Conservation (phyloP, 2,113 vertebrate genomes). For the Microtus richardsoni region DNA sequence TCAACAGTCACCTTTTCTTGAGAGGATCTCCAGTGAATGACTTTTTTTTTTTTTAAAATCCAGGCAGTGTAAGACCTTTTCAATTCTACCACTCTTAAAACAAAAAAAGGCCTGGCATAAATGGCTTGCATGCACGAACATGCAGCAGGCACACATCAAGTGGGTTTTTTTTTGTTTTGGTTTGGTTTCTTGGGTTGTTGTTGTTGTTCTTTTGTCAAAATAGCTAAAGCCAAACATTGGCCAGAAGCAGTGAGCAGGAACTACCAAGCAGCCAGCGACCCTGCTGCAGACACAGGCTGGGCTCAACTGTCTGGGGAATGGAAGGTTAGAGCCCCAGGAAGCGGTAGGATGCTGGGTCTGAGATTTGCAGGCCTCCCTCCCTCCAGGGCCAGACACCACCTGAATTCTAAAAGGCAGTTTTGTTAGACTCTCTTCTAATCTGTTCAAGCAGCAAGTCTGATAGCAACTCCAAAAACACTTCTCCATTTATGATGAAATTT, state of each 20-base stretch:
- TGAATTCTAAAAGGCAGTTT: constrained; percentile 34
- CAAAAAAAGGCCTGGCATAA: not conserved
- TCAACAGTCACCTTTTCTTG: constrained; percentile 26
- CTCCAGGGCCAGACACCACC: not conserved
- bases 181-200: too few relatives aligned
- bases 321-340: constrained; percentile 68
- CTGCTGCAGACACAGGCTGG: not conserved
- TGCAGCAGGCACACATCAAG: constrained; percentile 22
- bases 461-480: not conserved
- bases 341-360: constrained; percentile 67
- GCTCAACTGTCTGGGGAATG: constrained; percentile 43
- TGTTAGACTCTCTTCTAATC: not conserved
- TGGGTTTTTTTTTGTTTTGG: not conserved
- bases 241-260: constrained; percentile 53
- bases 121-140: not conserved
- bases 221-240: not conserved
- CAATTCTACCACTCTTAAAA: not conserved
- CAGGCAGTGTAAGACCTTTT: constrained; percentile 26
- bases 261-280: not conserved
- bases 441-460: not conserved
- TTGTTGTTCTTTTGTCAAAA: constrained; percentile 7
- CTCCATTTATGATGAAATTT: not conserved
- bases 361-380: constrained; percentile 21
- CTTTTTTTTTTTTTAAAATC: not conserved
- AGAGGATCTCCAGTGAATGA: not conserved